Percentiles rank a stretch among this genome's conserved stretches.
Evolutionary conservation across 2,888 invertebrate genomes (phyloP).

Genomic region (Oxystoma pomonae): DNA sequence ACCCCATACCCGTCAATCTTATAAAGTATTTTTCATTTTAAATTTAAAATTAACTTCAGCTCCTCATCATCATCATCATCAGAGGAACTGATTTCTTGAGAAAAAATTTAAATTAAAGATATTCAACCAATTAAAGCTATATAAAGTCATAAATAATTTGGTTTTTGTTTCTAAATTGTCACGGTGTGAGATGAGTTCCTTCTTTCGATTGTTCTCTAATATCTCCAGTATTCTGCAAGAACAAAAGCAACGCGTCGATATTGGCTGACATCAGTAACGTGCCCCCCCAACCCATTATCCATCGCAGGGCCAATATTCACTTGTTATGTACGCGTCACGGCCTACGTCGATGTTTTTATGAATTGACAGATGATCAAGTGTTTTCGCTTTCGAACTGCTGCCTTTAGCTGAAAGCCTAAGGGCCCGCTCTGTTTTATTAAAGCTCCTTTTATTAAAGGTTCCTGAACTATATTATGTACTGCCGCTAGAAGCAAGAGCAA

Average conservation of each 20-base stretch:
- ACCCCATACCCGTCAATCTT: too few relatives aligned
- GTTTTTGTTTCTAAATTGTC: too few relatives aligned
- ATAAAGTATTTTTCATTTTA: too few relatives aligned
- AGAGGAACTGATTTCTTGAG: too few relatives aligned
- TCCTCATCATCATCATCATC: too few relatives aligned
- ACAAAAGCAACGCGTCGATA: conserved; percentile 35
- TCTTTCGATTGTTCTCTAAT: too few relatives aligned
- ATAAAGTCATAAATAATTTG: too few relatives aligned
- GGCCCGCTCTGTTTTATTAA: too few relatives aligned
- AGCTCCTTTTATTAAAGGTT: neutral
- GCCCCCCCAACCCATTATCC: conserved; percentile 21
- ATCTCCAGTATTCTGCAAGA: conserved; percentile 21
- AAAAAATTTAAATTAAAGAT: too few relatives aligned
- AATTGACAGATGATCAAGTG: conserved; percentile 42
- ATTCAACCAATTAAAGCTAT: too few relatives aligned
- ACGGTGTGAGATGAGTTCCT: too few relatives aligned
- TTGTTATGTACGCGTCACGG: conserved; percentile 37
- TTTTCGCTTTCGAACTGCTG: conserved; percentile 21
- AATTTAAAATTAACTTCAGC: too few relatives aligned
- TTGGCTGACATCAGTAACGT: conserved; percentile 22
- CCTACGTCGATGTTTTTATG: conserved; percentile 35
- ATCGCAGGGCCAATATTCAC: conserved; percentile 24
- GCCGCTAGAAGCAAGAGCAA: neutral
- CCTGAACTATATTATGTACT: neutral
- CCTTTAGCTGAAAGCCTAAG: neutral